Percentiles rank a stretch among this genome's conserved stretches.
Conservation (phyloP, 2,797 vertebrate genomes). For the Bovichtus diacanthus region DNA sequence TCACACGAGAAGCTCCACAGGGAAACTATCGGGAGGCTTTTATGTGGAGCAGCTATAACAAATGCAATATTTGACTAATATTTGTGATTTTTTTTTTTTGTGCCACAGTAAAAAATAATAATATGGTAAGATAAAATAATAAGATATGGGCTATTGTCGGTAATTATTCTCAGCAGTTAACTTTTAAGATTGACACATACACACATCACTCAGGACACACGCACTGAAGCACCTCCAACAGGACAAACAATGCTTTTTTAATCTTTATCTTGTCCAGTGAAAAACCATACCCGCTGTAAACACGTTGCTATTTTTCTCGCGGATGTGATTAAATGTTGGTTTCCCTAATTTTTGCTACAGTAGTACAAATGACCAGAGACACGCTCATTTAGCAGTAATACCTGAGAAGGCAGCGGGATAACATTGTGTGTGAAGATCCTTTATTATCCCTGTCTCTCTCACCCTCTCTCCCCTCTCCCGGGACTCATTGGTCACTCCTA, state of each 20-base stretch:
- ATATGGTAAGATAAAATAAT: no score
- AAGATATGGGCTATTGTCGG: no score
- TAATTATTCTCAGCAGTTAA: background rate
- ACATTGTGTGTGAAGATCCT: conserved; percentile 17
- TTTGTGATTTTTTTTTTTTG: no score
- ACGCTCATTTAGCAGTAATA: background rate
- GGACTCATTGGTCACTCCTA: conserved; percentile 51
- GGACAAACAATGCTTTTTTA: background rate
- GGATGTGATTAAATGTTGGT: background rate
- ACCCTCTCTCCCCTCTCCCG: background rate
- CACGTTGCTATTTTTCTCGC: background rate
- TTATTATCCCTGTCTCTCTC: background rate
- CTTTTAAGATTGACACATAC: background rate
- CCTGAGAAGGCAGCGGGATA: conserved; percentile 4
- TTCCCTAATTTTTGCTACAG: background rate
- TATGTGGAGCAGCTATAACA: background rate
- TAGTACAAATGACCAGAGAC: background rate
- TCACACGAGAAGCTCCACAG: background rate
- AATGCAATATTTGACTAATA: background rate
- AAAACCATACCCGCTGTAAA: background rate
- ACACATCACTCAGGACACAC: background rate
- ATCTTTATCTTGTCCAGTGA: background rate
- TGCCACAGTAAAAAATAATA: background rate
- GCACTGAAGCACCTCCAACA: background rate
- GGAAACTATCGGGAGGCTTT: background rate